Conservation (phyloP, 2,888 invertebrate species). For the Phanerotoma sp. region DNA sequence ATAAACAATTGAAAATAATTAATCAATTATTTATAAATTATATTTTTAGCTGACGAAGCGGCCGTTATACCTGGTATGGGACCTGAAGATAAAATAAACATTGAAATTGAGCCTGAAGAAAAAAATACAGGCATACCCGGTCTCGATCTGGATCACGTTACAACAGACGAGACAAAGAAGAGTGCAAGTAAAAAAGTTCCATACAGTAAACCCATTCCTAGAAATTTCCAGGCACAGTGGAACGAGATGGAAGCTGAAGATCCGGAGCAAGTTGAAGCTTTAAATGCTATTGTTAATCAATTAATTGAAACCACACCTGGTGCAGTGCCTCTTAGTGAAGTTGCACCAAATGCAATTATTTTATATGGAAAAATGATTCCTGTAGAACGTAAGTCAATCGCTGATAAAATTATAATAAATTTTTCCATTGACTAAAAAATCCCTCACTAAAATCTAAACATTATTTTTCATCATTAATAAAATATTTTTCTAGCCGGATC, state of each 20-base stretch:
- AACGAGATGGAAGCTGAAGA: slow-evolving; percentile 69
- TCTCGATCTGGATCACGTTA: slow-evolving; percentile 74
- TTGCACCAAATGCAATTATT: slow-evolving; percentile 77
- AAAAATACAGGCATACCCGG: slow-evolving; percentile 73
- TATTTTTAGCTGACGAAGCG: slow-evolving; percentile 67
- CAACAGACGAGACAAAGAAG: slow-evolving; percentile 73
- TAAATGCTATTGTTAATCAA: slow-evolving; percentile 70
- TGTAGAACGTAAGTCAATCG: slow-evolving; percentile 70
- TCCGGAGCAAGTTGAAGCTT: slow-evolving; percentile 56
- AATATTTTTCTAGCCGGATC: slow-evolving; percentile 65
- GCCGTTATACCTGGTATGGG: slow-evolving; percentile 95
- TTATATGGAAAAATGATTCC: slow-evolving; percentile 81
- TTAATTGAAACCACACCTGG: slow-evolving; percentile 78
- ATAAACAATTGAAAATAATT: slow-evolving; percentile 24
- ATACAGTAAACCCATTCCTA: slow-evolving; percentile 94
- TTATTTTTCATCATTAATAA: not conserved
- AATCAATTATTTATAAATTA: slow-evolving; percentile 12
- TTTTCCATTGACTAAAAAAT: too few species aligned
- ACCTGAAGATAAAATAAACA: slow-evolving; percentile 88
- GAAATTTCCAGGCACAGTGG: slow-evolving; percentile 98
- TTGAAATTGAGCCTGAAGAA: slow-evolving; percentile 53
- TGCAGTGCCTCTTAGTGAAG: slow-evolving; percentile 74
- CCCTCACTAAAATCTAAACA: too few species aligned
- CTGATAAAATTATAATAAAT: too few species aligned
- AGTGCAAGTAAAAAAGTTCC: slow-evolving; percentile 76